Conservation (phyloP, 2,113 vertebrate genomes). For the Pteronura brasiliensis region DNA sequence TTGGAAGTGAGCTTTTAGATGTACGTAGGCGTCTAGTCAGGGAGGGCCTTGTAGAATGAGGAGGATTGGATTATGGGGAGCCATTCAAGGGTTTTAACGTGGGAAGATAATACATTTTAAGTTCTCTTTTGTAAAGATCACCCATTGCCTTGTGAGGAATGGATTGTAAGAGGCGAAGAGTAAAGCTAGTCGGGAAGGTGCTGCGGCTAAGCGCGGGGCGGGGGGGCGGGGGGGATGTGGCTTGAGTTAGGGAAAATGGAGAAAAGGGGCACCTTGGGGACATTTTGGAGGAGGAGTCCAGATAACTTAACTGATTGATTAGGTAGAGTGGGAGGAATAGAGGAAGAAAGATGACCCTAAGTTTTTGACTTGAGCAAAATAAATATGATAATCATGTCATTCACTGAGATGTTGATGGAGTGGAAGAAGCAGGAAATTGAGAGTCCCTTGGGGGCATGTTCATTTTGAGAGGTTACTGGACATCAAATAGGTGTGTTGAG, state of each 20-base stretch:
- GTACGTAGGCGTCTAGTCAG: background rate
- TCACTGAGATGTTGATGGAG: background rate
- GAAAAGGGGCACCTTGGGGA: background rate
- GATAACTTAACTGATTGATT: background rate
- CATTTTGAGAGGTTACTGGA: background rate
- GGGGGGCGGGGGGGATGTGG: no score
- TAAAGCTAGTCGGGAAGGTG: background rate
- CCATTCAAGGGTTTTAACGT: background rate
- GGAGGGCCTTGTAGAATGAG: background rate
- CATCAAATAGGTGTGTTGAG: fast-evolving
- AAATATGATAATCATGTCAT: background rate
- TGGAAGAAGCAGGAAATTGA: background rate
- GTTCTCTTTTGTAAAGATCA: background rate
- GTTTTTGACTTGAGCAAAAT: background rate
- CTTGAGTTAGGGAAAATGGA: background rate
- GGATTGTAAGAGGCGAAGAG: background rate
- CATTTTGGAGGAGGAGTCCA: background rate
- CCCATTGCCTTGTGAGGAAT: background rate
- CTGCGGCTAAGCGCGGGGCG: background rate
- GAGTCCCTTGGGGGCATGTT: background rate
- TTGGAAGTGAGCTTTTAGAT: background rate
- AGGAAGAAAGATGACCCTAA: background rate
- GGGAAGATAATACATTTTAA: background rate
- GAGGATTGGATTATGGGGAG: background rate
- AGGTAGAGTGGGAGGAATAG: background rate